These are phyloP conservation scores for Myotis lucifugus DNA, from an alignment of 2,113 vertebrate species.

Conservation along the genomic window DNA sequence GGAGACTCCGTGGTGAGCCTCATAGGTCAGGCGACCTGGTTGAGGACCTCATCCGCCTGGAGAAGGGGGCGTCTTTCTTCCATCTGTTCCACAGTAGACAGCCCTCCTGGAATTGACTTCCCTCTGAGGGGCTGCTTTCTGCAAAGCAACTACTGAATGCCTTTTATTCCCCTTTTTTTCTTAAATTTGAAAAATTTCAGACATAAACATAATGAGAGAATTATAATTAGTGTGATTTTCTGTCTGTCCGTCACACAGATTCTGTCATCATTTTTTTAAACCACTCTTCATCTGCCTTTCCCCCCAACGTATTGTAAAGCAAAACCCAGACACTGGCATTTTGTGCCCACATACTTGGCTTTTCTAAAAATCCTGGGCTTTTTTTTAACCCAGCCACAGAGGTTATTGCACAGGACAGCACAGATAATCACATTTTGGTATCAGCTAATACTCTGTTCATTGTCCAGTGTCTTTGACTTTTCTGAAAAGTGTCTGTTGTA, in stretches of 20 bases:
- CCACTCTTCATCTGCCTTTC: neutral
- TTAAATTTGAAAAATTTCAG: slow-evolving; percentile 27
- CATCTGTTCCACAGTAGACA: neutral
- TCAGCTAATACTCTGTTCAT: neutral
- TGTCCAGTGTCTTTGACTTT: neutral
- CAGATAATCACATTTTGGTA: neutral
- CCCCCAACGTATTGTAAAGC: neutral
- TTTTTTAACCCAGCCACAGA: neutral
- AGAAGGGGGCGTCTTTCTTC: neutral
- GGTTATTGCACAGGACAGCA: neutral
- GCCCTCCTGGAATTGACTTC: neutral
- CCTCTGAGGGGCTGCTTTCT: neutral
- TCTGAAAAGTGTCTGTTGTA: slow-evolving; percentile 2
- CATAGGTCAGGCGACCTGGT: neutral
- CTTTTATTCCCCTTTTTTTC: neutral
- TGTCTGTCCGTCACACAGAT: neutral
- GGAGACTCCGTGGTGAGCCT: neutral
- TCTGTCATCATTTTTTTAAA: neutral
- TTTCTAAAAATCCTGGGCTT: neutral
- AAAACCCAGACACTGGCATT: neutral
- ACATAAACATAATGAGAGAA: neutral
- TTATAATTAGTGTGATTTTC: neutral
- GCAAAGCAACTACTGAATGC: neutral
- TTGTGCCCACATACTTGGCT: neutral
- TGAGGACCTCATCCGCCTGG: neutral